Evolutionary conservation across 2,888 invertebrate species (phyloP), one percentile per base, ranked within the genome.

Genomic region (Scaptomyza polygonia): DNA sequence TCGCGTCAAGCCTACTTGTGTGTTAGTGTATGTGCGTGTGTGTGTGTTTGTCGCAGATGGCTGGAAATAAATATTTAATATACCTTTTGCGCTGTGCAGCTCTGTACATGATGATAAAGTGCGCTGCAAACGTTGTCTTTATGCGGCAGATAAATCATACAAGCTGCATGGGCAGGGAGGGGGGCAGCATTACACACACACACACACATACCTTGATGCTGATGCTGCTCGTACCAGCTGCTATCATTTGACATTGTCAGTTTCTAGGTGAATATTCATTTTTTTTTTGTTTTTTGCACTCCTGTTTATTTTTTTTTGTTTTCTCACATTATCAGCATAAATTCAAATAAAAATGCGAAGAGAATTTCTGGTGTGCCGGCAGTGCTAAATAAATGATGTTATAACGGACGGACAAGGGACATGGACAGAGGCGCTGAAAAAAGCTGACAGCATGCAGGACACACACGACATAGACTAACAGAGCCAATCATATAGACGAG

Each of bases 301-400:
- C 48, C 34, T 30, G 51, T 45, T 21, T 44, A 36, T 21, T 49
- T 11, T 34, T 51, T 63, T 67, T n/a, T n/a, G n/a, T 56, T 68
- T 59, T 30, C 70, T 42, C 83, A 80, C 85, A 85, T 85, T 86
- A 86, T 81, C 83, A 86, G 79, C 86, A 80, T 82, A 86, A 86
- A 84, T 85, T 84, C 83, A 85, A 77, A 85, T 83, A 77, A 71
- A 68, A 68, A 68, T 16, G 39, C 7, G 8, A 49, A 53, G 56
- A 47, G 58, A 66, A 58, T 48, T 43, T 49, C 61, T 56, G 67
- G 69, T 62, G 62, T 66, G 70, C 73, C 67, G 70, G 72, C 65
- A 69, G 79, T 66, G 79, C 69, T 83, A 78, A 85, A 86, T 86
- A 86, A 86, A 86, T 86, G 85, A 86, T 86, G 86, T 86, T 86